Conservation (phyloP, 2,113 vertebrate species). For the Oreochromis niloticus region DNA sequence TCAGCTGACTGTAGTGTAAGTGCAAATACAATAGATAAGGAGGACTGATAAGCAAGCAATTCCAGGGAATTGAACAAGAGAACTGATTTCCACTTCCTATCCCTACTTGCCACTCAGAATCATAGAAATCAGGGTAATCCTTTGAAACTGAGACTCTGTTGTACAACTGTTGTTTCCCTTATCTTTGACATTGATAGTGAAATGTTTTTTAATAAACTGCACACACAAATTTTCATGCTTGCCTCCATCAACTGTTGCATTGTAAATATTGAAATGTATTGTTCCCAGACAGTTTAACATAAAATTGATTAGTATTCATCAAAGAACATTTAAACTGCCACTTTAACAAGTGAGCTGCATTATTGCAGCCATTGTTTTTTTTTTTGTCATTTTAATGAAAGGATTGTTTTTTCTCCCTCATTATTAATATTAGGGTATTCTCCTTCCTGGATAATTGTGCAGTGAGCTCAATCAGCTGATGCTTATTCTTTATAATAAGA, state of each 20-base stretch:
- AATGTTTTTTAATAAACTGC: not conserved
- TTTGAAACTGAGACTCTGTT: not conserved
- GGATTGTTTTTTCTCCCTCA: not conserved
- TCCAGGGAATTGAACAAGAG: not conserved
- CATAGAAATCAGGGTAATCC: not conserved
- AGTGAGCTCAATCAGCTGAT: not conserved
- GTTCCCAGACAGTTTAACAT: not conserved
- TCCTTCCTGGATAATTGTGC: not conserved
- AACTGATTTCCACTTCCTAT: not conserved
- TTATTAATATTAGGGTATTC: not conserved
- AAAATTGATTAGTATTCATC: not conserved
- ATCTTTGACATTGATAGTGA: not conserved
- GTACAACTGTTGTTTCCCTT: not conserved
- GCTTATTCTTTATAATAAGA: not conserved
- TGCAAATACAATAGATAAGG: not conserved
- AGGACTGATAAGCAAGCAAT: not conserved
- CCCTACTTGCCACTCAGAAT: not conserved
- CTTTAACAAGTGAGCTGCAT: not conserved
- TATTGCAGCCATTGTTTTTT: not conserved
- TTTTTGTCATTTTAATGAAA: not conserved
- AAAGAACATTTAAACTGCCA: not conserved
- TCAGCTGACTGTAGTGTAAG: not conserved
- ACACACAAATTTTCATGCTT: not conserved
- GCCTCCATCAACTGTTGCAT: not conserved
- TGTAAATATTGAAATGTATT: not conserved